These are phyloP conservation scores for Dendrophyllia cribrosa DNA, from an alignment of 64 coral and sea anemone species.

Conservation along the genomic window DNA sequence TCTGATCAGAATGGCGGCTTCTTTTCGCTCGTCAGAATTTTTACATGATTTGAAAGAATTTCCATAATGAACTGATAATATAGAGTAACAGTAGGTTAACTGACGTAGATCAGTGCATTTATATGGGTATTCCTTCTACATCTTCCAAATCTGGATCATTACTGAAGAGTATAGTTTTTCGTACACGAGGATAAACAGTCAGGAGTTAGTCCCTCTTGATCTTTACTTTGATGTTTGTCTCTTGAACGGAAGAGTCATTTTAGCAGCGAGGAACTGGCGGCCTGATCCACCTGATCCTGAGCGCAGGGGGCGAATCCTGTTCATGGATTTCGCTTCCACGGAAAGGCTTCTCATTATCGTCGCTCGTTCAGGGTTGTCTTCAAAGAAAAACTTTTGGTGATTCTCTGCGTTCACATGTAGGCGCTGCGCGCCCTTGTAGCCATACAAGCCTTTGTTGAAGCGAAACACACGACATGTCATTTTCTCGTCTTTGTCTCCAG, in stretches of 20 bases:
- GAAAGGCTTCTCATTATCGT: slow-evolving; percentile 20
- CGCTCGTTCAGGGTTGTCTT: slow-evolving; percentile 47
- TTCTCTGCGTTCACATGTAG: slow-evolving; percentile 57
- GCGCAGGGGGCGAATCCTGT: not conserved
- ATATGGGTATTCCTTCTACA: no score
- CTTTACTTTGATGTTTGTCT: not conserved
- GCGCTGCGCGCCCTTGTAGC: slow-evolving; percentile 70
- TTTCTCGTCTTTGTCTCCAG: not conserved
- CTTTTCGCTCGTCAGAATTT: no score
- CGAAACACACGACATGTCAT: slow-evolving; percentile 45
- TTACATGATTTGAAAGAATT: no score
- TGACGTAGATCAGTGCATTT: no score
- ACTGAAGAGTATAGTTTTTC: no score
- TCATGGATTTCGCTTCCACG: slow-evolving; percentile 4
- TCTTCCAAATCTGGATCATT: no score
- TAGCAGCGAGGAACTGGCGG: not conserved
- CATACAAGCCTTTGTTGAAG: slow-evolving; percentile 85
- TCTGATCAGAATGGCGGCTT: no score
- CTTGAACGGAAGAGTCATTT: not conserved
- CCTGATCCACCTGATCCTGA: not conserved
- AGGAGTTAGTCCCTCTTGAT: no score
- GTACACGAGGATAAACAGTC: no score
- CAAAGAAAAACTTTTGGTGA: slow-evolving; percentile 68
- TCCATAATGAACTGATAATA: no score
- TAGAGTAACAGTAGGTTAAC: no score